A percentile compares a stretch with the other conserved stretches of the same genome.
These are phyloP conservation scores for Cheilosia urbana DNA, from an alignment of 2,888 invertebrate genomes.

Conservation along the genomic window DNA sequence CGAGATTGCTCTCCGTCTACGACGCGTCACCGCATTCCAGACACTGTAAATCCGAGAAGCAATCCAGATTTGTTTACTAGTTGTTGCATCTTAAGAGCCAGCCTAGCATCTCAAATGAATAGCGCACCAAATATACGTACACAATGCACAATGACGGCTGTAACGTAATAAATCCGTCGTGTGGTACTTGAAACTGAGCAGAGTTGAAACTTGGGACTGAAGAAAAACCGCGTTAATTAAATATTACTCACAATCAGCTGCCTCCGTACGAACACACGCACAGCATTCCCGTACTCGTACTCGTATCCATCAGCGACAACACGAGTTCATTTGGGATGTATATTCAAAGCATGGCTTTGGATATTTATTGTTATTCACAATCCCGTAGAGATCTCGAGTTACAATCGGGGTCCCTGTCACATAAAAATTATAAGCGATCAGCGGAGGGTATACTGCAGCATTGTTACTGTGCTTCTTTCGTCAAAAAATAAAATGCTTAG, in stretches of 20 bases:
- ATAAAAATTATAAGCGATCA: constrained; percentile 52
- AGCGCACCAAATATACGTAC: constrained; percentile 49
- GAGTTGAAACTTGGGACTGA: constrained; percentile 28
- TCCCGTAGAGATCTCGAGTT: constrained; percentile 50
- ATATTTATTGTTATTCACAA: constrained; percentile 58
- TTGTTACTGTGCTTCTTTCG: constrained; percentile 44
- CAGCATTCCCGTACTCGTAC: constrained; percentile 39
- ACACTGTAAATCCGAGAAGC: constrained; percentile 53
- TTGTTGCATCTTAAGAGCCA: constrained; percentile 62
- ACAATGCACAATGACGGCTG: constrained; percentile 52
- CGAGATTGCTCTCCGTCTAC: constrained; percentile 15
- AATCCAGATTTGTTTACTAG: constrained; percentile 65
- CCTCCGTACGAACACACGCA: constrained; percentile 42
- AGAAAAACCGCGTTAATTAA: constrained; percentile 67
- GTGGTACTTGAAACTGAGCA: constrained; percentile 70
- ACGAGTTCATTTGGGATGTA: constrained; percentile 15
- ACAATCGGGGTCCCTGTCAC: constrained; percentile 59
- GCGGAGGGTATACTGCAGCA: constrained; percentile 14
- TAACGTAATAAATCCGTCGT: constrained; percentile 71
- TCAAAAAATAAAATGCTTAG: constrained; percentile 19
- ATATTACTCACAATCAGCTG: constrained; percentile 60
- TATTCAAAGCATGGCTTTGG: constrained; percentile 48
- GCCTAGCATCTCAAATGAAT: constrained; percentile 68
- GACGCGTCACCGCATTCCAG: constrained; percentile 55
- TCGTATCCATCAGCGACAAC: constrained; percentile 14